These are phyloP conservation scores for Leucoraja erinaceus DNA, from an alignment of 2,113 vertebrate species.

Conservation along the genomic window DNA sequence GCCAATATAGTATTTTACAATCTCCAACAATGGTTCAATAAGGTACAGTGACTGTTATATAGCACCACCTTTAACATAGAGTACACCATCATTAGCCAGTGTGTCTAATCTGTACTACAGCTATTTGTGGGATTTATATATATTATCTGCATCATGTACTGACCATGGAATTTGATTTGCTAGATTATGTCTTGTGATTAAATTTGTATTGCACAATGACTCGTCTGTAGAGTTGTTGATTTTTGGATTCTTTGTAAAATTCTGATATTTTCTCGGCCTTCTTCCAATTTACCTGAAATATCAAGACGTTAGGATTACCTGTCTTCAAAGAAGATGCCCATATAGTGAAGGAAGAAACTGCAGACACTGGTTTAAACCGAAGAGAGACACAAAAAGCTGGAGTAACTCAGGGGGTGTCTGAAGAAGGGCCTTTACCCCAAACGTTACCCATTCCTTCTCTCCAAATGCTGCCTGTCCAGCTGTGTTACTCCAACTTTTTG, in stretches of 20 bases:
- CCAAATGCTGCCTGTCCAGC: too few relatives aligned
- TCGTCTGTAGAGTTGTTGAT: background rate
- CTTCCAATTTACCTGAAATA: too few relatives aligned
- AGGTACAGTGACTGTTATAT: background rate
- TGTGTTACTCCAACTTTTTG: too few relatives aligned
- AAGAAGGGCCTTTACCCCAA: too few relatives aligned
- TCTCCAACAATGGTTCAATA: background rate
- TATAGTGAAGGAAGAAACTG: background rate
- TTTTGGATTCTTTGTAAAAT: background rate
- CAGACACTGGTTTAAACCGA: too few relatives aligned
- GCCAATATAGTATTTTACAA: background rate
- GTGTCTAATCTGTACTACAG: background rate
- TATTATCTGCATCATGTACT: background rate
- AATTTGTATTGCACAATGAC: constrained; percentile 17
- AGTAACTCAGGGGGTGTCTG: too few relatives aligned
- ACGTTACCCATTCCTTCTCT: too few relatives aligned
- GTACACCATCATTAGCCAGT: background rate
- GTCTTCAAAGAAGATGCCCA: background rate
- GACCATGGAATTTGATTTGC: background rate
- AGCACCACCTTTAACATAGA: background rate
- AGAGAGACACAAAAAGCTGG: too few relatives aligned
- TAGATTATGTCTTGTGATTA: constrained; percentile 25
- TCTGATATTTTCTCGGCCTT: background rate
- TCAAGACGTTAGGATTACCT: too few relatives aligned
- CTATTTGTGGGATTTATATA: background rate